phyloP scores from a whole-genome alignment of 37 sponge, comb jelly and placozoan genomes.

The Petrosia ficiformis region DNA sequence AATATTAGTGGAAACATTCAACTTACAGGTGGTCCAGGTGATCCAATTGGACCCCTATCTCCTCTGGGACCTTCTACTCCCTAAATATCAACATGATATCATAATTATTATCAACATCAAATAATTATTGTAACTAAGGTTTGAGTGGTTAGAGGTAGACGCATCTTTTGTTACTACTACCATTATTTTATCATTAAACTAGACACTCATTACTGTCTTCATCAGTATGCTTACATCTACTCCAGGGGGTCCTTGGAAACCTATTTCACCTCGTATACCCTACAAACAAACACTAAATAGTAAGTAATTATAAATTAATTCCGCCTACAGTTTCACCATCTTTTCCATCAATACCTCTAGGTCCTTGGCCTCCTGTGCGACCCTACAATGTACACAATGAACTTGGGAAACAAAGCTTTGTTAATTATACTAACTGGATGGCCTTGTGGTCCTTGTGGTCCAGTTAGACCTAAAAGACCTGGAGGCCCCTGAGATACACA shows the following conservation, averaged over 20 bases:
- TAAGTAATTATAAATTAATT: not conserved
- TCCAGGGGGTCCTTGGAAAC: conserved; percentile 16
- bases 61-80: conserved; percentile 50
- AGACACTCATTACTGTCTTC: no score
- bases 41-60: conserved; percentile 31
- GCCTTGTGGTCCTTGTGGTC: conserved; percentile 29
- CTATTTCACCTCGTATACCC: conserved; percentile 4
- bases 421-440: conserved; percentile 4
- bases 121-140: not conserved
- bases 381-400: not conserved
- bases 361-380: not conserved
- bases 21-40: conserved; percentile 60
- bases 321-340: not conserved
- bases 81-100: conserved; percentile 6
- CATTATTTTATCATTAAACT: no score
- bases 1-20: not conserved
- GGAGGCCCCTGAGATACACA: conserved; percentile 20
- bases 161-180: no score
- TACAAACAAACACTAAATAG: not conserved
- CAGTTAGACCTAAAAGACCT: conserved; percentile 20
- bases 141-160: no score
- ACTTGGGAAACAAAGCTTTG: not conserved
- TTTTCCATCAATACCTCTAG: not conserved
- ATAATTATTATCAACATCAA: not conserved
- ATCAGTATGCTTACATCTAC: not conserved